These are phyloP conservation scores for Peromyscus leucopus DNA, from an alignment of 2,113 vertebrate species.

Conservation along the genomic window DNA sequence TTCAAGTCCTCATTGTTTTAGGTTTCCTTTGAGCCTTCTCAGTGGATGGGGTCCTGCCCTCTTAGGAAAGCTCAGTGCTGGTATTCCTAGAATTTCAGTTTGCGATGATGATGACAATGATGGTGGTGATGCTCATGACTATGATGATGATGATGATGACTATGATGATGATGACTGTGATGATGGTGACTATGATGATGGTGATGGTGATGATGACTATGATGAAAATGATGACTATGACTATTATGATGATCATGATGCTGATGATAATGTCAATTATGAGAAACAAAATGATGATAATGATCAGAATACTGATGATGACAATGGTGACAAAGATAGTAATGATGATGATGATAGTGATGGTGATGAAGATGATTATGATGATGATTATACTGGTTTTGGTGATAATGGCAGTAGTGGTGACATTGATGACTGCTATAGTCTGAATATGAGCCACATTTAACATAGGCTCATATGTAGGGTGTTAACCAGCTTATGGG, in stretches of 20 bases:
- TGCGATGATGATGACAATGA: neutral
- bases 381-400: neutral
- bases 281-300: no score
- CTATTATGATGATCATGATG: neutral
- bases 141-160: no score
- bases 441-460: neutral
- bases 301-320: neutral
- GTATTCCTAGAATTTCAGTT: neutral
- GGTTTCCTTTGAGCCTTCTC: neutral
- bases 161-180: neutral
- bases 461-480: neutral
- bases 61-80: neutral
- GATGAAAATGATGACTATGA: neutral
- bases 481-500: neutral
- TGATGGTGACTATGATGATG: neutral
- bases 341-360: neutral
- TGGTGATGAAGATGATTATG: neutral
- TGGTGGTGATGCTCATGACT: neutral
- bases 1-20: neutral
- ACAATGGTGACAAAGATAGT: neutral
- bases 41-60: neutral
- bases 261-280: neutral
- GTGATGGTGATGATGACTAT: neutral
- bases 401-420: neutral
- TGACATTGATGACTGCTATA: neutral